phyloP scores from a whole-genome alignment of 2,888 invertebrate genomes.

The Rotaria sp. region DNA sequence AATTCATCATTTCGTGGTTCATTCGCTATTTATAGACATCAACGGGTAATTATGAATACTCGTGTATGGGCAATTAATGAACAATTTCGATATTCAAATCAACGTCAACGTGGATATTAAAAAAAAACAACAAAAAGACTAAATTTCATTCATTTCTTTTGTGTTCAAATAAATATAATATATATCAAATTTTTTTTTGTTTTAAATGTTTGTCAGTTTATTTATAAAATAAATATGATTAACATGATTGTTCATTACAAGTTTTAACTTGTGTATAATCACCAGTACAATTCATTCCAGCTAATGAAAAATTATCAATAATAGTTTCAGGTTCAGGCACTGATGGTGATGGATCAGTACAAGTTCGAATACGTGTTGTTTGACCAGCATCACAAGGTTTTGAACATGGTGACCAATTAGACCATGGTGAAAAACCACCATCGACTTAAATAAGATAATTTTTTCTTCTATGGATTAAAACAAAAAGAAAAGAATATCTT shows the following conservation, averaged over 20 bases:
- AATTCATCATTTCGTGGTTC: background rate
- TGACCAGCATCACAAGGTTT: slow-evolving; percentile 29
- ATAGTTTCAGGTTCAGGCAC: background rate
- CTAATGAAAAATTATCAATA: background rate
- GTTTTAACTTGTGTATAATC: background rate
- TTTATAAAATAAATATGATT: background rate
- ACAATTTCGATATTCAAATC: background rate
- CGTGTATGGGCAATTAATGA: background rate
- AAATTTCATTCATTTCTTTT: background rate
- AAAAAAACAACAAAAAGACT: background rate
- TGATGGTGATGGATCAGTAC: slow-evolving; percentile 33
- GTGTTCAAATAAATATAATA: background rate
- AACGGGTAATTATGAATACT: background rate
- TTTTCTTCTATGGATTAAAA: background rate
- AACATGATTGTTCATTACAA: background rate
- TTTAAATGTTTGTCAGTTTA: no score
- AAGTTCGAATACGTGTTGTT: slow-evolving; percentile 11
- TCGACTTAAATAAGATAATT: background rate
- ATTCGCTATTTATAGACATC: background rate
- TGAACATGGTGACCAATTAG: slow-evolving; percentile 33
- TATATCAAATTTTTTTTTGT: no score
- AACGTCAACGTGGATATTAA: background rate
- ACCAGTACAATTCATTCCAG: background rate
- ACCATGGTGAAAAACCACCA: slow-evolving; percentile 34
- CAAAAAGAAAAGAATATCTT: background rate